These are phyloP conservation scores for Monopis laevigella DNA, from an alignment of 2,888 invertebrate species.

Conservation along the genomic window DNA sequence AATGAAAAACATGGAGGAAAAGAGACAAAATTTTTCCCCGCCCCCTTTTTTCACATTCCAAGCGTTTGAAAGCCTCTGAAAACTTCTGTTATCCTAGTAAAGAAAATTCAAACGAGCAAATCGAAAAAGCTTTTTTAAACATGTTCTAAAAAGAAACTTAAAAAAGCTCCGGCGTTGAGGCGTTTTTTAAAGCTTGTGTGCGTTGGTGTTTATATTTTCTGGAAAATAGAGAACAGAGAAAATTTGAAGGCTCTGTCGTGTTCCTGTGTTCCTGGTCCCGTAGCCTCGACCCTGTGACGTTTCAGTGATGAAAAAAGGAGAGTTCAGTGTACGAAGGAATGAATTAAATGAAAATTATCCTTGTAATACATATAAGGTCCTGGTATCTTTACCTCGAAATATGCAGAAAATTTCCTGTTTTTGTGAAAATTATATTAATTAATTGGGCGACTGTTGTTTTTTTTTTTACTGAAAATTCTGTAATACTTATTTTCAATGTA, in stretches of 20 bases:
- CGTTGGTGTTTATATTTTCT: not conserved
- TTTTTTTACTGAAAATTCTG: slow-evolving; percentile 14
- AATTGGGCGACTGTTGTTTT: too few relatives aligned
- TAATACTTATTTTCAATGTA: too few relatives aligned
- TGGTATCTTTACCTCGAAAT: slow-evolving; percentile 40
- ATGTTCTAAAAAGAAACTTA: slow-evolving; percentile 36
- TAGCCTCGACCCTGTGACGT: slow-evolving; percentile 33
- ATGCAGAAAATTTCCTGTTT: slow-evolving; percentile 59
- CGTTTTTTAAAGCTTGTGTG: not conserved
- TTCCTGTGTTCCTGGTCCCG: slow-evolving; percentile 30
- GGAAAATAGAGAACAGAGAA: too few relatives aligned
- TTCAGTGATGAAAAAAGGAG: slow-evolving; percentile 21
- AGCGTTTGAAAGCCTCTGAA: slow-evolving; percentile 35
- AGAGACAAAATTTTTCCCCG: slow-evolving; percentile 23
- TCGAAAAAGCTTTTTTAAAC: slow-evolving; percentile 56
- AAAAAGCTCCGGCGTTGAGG: slow-evolving; percentile 24
- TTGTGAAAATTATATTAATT: slow-evolving; percentile 38
- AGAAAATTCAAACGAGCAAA: slow-evolving; percentile 60
- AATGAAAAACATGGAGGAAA: slow-evolving; percentile 23
- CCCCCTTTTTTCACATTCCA: slow-evolving; percentile 31
- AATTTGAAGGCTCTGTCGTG: too few relatives aligned
- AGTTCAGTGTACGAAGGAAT: not conserved
- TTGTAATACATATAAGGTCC: slow-evolving; percentile 26
- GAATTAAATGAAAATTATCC: slow-evolving; percentile 11
- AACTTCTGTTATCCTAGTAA: slow-evolving; percentile 38